Base-by-base conservation (phyloP, 2,888 invertebrate genomes). In the Drosophila parthenogenetica region DNA sequence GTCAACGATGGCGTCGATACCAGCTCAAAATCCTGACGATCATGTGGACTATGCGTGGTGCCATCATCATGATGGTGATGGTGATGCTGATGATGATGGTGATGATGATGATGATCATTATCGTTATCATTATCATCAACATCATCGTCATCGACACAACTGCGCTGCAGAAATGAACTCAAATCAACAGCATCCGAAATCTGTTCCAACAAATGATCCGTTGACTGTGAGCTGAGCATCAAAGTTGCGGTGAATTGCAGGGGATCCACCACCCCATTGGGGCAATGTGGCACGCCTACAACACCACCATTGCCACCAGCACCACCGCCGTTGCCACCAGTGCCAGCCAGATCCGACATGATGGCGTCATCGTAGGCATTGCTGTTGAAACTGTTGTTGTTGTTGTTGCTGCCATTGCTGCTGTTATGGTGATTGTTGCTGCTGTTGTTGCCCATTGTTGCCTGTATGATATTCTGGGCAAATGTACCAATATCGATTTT, bases 221-320 rank as follows among this genome's bases (percentile, higher is more conserved):
- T 95, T 13, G 35, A 13, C 35, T 96, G 94, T 49, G 95, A 95
- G 49, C 95, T 95, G 90, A 97, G 96, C 54, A 96, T 96, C 58
- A 97, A 91, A 0, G 96, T 96, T 2, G 96, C 96, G 8, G 96
- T 95, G 90, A 97, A 97, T 86, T 96, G 97, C 51, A 96, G 93
- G 32, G 96, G 96, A 92, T 97, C 97, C 40, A 96, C 96, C 1
- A 95, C 95, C 1, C 42, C 35, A 8, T 35, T 35, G 35, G 35
- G 35, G 13, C 35, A 35, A 3, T 35, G 35, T 35, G 17, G 29
- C 8, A 8, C 42, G 8, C 5, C 25, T 0, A 19, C 22, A n/a
- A 43, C 43, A 3, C 17, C 50, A 11, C 25, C 13, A n/a, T 40
- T 95, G 0, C 90, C 89, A 43, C 83, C 89, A 1, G n/a, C 43